Conservation (phyloP, 2,888 invertebrate genomes). For the Phymatocera aterrima region DNA sequence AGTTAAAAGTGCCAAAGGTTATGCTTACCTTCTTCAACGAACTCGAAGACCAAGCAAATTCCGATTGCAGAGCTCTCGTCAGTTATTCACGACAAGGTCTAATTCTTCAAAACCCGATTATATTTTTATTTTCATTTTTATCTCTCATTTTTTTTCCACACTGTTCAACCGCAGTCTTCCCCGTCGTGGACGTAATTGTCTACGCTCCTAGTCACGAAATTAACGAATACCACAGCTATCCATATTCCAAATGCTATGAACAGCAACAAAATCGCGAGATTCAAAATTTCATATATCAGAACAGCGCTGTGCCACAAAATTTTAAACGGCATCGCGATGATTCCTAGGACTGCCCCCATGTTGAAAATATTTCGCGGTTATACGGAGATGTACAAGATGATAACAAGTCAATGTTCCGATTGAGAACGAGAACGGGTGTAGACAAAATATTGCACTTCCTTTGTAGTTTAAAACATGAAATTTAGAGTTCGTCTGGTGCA, state of each 20-base stretch:
- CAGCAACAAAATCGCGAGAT: background rate
- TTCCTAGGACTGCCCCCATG: conserved; percentile 21
- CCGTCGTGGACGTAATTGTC: conserved; percentile 27
- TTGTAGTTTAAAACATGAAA: background rate
- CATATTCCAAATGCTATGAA: background rate
- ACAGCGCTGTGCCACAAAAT: conserved; percentile 3
- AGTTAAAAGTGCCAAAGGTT: no score
- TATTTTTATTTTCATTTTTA: background rate
- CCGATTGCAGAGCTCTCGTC: background rate
- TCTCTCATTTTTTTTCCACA: background rate
- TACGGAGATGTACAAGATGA: background rate
- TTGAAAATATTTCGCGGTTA: background rate
- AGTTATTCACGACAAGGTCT: no score
- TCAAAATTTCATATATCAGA: conserved; percentile 2
- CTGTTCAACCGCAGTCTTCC: conserved; percentile 14
- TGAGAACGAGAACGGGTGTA: background rate
- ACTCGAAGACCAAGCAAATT: background rate
- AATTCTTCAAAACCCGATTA: background rate
- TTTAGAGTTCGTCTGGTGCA: background rate
- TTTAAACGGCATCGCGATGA: conserved; percentile 33
- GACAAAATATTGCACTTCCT: background rate
- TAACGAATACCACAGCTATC: background rate
- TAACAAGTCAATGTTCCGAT: background rate
- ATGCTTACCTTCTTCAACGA: background rate
- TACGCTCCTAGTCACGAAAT: background rate